These are phyloP conservation scores for Diplogasteroides magnus DNA, from an alignment of 1,140 invertebrate genomes.

Conservation along the genomic window DNA sequence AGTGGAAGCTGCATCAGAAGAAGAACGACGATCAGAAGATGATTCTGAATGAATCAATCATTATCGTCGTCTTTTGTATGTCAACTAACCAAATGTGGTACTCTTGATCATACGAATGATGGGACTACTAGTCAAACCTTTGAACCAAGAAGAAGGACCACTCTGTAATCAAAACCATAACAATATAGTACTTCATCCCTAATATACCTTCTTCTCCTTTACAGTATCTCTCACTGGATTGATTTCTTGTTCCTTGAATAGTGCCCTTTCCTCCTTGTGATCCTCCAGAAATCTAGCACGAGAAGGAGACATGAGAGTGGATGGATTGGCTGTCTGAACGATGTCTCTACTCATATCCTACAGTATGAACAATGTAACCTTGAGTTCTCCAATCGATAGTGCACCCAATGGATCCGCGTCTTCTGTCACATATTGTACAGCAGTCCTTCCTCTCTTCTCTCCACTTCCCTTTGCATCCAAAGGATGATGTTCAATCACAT, in stretches of 20 bases:
- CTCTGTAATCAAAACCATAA: not conserved
- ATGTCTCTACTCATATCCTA: too few species aligned
- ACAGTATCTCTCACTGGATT: not conserved
- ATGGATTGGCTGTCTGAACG: not conserved
- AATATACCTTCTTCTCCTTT: not conserved
- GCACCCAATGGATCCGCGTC: too few species aligned
- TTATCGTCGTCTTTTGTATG: not conserved
- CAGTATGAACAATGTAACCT: too few species aligned
- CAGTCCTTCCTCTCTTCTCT: too few species aligned
- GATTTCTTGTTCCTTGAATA: not conserved
- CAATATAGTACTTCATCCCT: not conserved
- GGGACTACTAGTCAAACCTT: constrained; percentile 40
- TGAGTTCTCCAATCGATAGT: too few species aligned
- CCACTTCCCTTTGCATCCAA: too few species aligned
- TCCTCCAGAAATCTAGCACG: not conserved
- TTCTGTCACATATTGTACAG: too few species aligned
- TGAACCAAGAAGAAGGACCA: constrained; percentile 38
- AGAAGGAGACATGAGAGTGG: not conserved
- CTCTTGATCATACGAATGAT: constrained; percentile 44
- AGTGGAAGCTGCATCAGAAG: not conserved
- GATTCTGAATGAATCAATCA: not conserved
- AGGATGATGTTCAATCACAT: too few species aligned
- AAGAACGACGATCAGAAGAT: not conserved
- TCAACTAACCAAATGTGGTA: constrained; percentile 37
- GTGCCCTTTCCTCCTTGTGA: not conserved